Conservation (phyloP, 2,797 vertebrate genomes). For the Microctenopoma steveboyesi region DNA sequence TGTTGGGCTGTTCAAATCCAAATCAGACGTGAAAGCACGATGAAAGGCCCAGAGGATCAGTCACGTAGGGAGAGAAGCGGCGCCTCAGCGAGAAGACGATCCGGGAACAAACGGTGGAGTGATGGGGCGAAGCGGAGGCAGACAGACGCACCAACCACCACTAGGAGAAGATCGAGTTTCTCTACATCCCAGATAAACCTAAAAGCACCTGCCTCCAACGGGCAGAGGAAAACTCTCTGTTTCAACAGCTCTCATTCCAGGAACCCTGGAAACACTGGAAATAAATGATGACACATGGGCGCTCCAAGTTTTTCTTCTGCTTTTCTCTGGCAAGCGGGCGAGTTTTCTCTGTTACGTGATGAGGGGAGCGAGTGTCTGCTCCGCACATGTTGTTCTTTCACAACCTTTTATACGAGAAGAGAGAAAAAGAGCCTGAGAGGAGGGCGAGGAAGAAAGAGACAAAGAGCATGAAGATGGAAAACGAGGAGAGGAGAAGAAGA, state of each 20-base stretch:
- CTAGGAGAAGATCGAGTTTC: neutral
- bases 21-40: slow-evolving; percentile 18
- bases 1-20: neutral
- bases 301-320: slow-evolving; percentile 49
- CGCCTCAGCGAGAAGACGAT: slow-evolving; percentile 2
- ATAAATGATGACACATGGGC: slow-evolving; percentile 67
- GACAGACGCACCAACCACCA: too few relatives aligned
- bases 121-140: slow-evolving; percentile 20
- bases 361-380: slow-evolving; percentile 46
- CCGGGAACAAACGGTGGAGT: slow-evolving; percentile 4
- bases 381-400: slow-evolving; percentile 71
- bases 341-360: slow-evolving; percentile 65
- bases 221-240: slow-evolving; percentile 32
- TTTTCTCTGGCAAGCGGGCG: slow-evolving; percentile 56
- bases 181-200: slow-evolving; percentile 34
- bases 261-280: slow-evolving; percentile 45
- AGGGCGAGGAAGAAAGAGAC: slow-evolving; percentile 19
- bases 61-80: neutral
- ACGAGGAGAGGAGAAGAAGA: slow-evolving; percentile 5
- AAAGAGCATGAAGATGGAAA: neutral
- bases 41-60: neutral
- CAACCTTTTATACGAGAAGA: slow-evolving; percentile 50
- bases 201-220: slow-evolving; percentile 59
- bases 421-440: slow-evolving; percentile 24
- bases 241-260: slow-evolving; percentile 65